Base-by-base conservation (phyloP, 2,888 invertebrate genomes). In the Cacoxenus indagator region DNA sequence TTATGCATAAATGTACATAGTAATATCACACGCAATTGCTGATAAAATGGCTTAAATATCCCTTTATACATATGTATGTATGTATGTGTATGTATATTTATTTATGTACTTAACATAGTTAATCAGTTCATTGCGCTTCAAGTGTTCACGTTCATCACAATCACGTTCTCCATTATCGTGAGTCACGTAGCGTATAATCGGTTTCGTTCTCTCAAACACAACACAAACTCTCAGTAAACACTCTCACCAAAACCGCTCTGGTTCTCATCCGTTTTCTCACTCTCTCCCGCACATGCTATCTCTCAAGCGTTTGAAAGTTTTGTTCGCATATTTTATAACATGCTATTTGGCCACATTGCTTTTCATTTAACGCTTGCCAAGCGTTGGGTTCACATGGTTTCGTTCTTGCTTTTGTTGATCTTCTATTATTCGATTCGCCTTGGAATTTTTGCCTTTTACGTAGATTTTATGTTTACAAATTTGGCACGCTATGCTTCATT, bases 221-320 rank as follows among this genome's bases (percentile, higher is more conserved):
- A n/a, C n/a, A n/a, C n/a, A n/a, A n/a, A n/a, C n/a, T n/a, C n/a
- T n/a, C n/a, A n/a, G n/a, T n/a, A n/a, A n/a, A n/a, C n/a, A n/a
- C n/a, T n/a, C n/a, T n/a, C n/a, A n/a, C n/a, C n/a, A n/a, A 37
- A 64, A 62, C 61, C 70, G 29, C 37, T 43, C 65, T 22, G 64
- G 65, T 67, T 62, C 9, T 19, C n/a, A n/a, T n/a, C 45, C 62
- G n/a, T n/a, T n/a, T n/a, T n/a, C n/a, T n/a, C n/a, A n/a, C n/a
- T n/a, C n/a, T n/a, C n/a, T n/a, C n/a, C n/a, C n/a, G n/a, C n/a
- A n/a, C n/a, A n/a, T n/a, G n/a, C n/a, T n/a, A n/a, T n/a, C n/a
- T n/a, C n/a, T n/a, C n/a, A n/a, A n/a, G n/a, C n/a, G n/a, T n/a
- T n/a, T n/a, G n/a, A n/a, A n/a, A n/a, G n/a, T n/a, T n/a, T n/a